Evolutionary conservation across 2,888 invertebrate genomes (phyloP), one percentile per base, ranked within the genome.

Genomic region (Alloscopus bannaensis): DNA sequence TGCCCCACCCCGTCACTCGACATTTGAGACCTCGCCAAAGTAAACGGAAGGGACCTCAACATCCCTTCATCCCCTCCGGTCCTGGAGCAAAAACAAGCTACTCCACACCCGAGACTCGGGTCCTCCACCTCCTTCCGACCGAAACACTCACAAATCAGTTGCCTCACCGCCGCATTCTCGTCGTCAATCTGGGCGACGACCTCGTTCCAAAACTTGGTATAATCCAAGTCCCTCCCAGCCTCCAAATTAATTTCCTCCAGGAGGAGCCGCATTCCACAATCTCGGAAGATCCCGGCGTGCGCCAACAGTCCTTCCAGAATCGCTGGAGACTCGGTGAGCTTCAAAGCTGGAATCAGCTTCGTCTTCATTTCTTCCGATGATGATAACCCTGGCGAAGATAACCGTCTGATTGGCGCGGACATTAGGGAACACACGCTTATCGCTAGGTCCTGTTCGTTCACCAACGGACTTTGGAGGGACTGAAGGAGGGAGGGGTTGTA

Each of bases 381-480:
- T n/a, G n/a, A n/a, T n/a, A n/a, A n/a, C n/a, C n/a, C n/a, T n/a
- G n/a, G n/a, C n/a, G n/a, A n/a, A n/a, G n/a, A n/a, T n/a, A n/a
- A n/a, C n/a, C n/a, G n/a, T n/a, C n/a, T n/a, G n/a, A n/a, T n/a
- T n/a, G n/a, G n/a, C n/a, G n/a, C n/a, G n/a, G 98, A 97, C 86
- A 99, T 91, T 78, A 99, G 91, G 0, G 97, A 97, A 88, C 98
- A 98, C 1, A 98, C 96, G 89, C 99, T 99, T 87, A 99, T 94
- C 28, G 98, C 98, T 88, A 99, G 97, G 89, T 99, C 99, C 88
- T 98, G 97, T 88, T 99, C 99, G 89, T 99, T 99, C 4, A 99
- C 98, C 88, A 99, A 91, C 0, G 99, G 98, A n/a, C 96, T 96
- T 68, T 97, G 90, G 45, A 99, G 91, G 0, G 98, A 97, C 69